Conservation (phyloP, 2,888 invertebrate genomes). For the Andricus curvator region DNA sequence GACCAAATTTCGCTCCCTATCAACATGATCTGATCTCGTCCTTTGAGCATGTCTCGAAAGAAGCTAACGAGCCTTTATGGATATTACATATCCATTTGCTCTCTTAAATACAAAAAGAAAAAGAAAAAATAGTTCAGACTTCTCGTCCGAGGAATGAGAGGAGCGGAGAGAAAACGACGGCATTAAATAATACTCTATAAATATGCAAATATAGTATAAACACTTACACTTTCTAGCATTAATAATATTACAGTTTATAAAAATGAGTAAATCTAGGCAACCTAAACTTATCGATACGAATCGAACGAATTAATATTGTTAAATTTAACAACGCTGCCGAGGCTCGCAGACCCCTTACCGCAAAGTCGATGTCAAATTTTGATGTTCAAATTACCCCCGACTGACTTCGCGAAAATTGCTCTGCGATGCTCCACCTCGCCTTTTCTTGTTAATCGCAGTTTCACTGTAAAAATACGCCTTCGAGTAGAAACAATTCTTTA, state of each 20-base stretch:
- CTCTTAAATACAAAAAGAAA: slow-evolving; percentile 44
- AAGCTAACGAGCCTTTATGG: neutral
- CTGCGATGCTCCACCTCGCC: slow-evolving; percentile 27
- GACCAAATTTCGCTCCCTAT: slow-evolving; percentile 46
- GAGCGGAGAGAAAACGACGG: slow-evolving; percentile 52
- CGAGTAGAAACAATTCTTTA: slow-evolving; percentile 39
- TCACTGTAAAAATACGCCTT: slow-evolving; percentile 51
- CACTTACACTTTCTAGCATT: slow-evolving; percentile 53
- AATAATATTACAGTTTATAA: slow-evolving; percentile 65
- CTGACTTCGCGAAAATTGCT: slow-evolving; percentile 17
- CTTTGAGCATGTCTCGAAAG: slow-evolving; percentile 45
- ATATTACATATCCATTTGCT: neutral
- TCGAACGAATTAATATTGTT: slow-evolving; percentile 63
- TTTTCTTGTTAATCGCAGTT: slow-evolving; percentile 42
- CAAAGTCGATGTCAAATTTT: slow-evolving; percentile 17
- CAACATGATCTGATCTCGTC: slow-evolving; percentile 38
- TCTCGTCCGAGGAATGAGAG: slow-evolving; percentile 59
- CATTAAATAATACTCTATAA: slow-evolving; percentile 65
- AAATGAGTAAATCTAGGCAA: slow-evolving; percentile 63
- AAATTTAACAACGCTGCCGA: slow-evolving; percentile 59
- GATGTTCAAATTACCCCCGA: slow-evolving; percentile 30
- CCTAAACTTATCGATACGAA: slow-evolving; percentile 64
- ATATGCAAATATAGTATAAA: slow-evolving; percentile 61
- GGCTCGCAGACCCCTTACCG: slow-evolving; percentile 18
- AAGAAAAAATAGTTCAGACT: slow-evolving; percentile 49